Conservation (phyloP, 2,888 invertebrate genomes). For the Alloscopus bannaensis region DNA sequence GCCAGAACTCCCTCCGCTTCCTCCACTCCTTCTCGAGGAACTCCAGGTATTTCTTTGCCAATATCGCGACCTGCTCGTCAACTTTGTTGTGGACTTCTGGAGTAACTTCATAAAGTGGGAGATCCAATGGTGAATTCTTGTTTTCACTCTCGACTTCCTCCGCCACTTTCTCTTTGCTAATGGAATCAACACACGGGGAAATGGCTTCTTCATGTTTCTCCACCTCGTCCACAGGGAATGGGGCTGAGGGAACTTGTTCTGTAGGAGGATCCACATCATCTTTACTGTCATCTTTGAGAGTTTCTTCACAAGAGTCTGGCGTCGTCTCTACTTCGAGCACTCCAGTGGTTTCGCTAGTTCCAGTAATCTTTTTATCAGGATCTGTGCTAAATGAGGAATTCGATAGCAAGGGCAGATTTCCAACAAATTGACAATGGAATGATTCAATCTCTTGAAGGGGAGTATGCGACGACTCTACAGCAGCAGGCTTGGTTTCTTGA, state of each 20-base stretch:
- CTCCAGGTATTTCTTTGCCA: constrained; percentile 29
- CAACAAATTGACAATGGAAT: constrained; percentile 31
- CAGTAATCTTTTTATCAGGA: constrained; percentile 17
- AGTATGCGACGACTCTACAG: background rate
- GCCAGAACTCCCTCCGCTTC: constrained; percentile 29
- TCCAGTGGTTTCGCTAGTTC: no score
- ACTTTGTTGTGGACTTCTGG: background rate
- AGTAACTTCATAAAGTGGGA: background rate
- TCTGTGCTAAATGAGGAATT: no score
- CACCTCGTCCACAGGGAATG: no score
- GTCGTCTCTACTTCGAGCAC: background rate
- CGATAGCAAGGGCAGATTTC: constrained; percentile 11
- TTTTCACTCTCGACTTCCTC: background rate
- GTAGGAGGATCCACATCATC: background rate
- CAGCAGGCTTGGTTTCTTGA: no score
- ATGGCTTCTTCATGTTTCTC: no score
- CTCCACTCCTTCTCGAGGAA: constrained; percentile 40
- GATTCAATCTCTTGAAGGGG: constrained; percentile 27
- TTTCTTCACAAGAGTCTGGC: constrained; percentile 1
- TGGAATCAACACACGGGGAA: background rate
- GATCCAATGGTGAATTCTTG: background rate
- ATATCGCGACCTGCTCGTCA: background rate
- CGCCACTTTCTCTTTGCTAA: background rate
- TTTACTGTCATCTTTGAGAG: background rate
- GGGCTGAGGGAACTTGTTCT: background rate